Evolutionary conservation across 2,113 vertebrate genomes (phyloP).

Genomic region (Dicentrarchus labrax): DNA sequence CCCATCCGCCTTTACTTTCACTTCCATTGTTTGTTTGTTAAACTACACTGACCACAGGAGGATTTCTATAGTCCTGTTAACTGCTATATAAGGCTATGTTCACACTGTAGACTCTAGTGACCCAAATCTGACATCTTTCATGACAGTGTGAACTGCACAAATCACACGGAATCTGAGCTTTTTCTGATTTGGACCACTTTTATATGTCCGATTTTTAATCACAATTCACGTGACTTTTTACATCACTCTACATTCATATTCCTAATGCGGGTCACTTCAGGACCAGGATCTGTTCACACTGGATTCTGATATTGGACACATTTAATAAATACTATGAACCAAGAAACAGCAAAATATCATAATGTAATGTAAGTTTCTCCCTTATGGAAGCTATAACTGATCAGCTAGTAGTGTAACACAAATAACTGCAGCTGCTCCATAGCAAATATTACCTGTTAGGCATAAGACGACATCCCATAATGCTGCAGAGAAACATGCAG

Average conservation of each 20-base stretch:
- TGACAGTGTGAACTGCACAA: neutral
- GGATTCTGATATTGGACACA: no score
- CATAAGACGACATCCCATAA: neutral
- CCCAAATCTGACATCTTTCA: no score
- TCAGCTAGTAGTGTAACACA: conserved; percentile 17
- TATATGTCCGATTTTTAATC: no score
- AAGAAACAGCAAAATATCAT: no score
- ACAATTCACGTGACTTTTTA: no score
- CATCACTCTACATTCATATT: no score
- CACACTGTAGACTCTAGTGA: no score
- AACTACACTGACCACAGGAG: neutral
- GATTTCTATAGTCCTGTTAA: neutral
- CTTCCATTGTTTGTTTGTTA: neutral
- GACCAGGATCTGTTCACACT: no score
- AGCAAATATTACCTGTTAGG: neutral
- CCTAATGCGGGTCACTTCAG: no score
- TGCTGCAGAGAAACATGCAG: neutral
- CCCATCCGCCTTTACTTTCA: conserved; percentile 25
- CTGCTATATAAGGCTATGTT: neutral
- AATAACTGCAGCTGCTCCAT: conserved; percentile 16
- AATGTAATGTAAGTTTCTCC: neutral
- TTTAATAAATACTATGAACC: no score
- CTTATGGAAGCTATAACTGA: neutral
- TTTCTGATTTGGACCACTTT: no score
- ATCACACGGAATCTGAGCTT: no score